Evolutionary conservation across 2,888 invertebrate species (phyloP).

Genomic region (Sericinus montela): DNA sequence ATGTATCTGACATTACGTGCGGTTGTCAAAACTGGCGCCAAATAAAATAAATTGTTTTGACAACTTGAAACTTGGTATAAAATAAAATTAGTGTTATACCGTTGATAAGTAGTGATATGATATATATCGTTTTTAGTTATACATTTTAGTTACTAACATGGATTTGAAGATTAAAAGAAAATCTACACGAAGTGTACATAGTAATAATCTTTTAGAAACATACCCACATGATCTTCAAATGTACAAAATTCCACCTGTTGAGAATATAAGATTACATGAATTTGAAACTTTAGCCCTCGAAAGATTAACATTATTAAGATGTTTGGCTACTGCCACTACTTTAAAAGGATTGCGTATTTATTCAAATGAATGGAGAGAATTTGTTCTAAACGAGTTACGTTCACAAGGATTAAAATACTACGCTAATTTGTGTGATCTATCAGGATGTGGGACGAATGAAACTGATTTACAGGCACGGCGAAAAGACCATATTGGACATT

Average conservation of each 20-base stretch:
- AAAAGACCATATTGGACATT: constrained; percentile 95
- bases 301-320: constrained; percentile 87
- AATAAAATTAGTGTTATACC: no score
- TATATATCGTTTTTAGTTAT: no score
- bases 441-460: constrained; percentile 76
- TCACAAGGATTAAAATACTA: constrained; percentile 84
- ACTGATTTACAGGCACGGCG: constrained; percentile 82
- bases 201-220: constrained; percentile 69
- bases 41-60: neutral
- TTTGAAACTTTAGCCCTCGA: constrained; percentile 94
- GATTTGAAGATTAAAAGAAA: constrained; percentile 69
- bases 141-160: constrained; percentile 34
- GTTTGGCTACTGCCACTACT: constrained; percentile 85
- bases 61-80: no score
- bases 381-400: constrained; percentile 81
- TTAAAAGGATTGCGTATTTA: constrained; percentile 80
- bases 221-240: constrained; percentile 89
- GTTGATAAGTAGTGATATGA: no score
- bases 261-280: constrained; percentile 87
- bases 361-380: constrained; percentile 84
- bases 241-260: constrained; percentile 87
- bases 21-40: neutral
- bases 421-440: constrained; percentile 79
- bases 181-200: constrained; percentile 47
- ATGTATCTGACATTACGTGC: no score